Evolutionary conservation across 2,797 vertebrate genomes (phyloP), one percentile per base, ranked within the genome.

Genomic region (Nyctalus aviator): DNA sequence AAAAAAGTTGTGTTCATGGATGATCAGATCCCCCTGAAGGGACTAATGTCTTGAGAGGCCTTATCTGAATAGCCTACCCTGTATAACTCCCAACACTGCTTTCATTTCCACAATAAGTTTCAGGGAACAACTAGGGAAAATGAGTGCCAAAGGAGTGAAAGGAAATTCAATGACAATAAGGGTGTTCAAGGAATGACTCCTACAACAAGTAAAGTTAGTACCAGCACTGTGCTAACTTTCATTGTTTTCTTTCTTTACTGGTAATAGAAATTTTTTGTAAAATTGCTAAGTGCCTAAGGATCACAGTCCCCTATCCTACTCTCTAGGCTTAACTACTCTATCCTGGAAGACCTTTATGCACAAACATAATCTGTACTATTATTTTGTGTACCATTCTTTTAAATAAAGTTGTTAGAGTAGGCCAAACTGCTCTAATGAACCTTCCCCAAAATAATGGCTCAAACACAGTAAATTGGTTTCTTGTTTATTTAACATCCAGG

Each of bases 261-360:
- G 66, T 62, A 77, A 48, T 7, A 92, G 55, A 69, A 89, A 79
- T 86, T 84, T 35, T 92, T 44, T 76, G 8, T 87, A 68, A 93
- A 69, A 84, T 41, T 30, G 4, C 7, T 50, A 82, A 88, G 14
- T 87, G n/a, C 69, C 8, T 57, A 53, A 30, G 2, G 4, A 8
- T 53, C 3, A 32, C 84, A 86, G 23, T 32, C 14, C 75, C 83
- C 17, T 18, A 35, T 37, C 37, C 68, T 57, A 69, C 10, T 79
- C 20, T 57, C 30, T 32, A 84, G 44, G 73, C 73, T 48, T 68
- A 21, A 91, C 18, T 55, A 27, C 25, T 53, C 3, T n/a, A 23
- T 50, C 46, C 62, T 69, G 77, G 2, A 17, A 89, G 72, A 55
- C 17, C 8, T 91, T 89, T 53, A 37, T 72, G 27, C n/a, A 57